Evolutionary conservation across 2,113 vertebrate genomes (phyloP), one percentile per base, ranked within the genome.

Genomic region (Melanerpes formicivorus): DNA sequence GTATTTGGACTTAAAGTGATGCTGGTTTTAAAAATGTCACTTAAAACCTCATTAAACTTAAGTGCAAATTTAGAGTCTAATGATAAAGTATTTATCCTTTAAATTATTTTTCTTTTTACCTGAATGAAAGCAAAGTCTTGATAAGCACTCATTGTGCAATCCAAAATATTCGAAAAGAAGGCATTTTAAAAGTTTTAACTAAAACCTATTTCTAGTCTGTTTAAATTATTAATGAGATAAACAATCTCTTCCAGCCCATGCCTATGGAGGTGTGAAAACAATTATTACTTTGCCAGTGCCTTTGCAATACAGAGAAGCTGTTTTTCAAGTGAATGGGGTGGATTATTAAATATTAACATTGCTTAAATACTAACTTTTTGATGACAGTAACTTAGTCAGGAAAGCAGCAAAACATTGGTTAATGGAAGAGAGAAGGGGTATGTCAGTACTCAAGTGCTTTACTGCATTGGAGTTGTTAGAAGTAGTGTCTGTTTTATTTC

Each of bases 291-390:
- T 83, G 64, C 22, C 16, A 50, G 48, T 78, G 58, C 23, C n/a
- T 90, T 69, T 75, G 64, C 63, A 50, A 44, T 65, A 63, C 37
- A 66, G 56, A 50, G 84, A 60, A 90, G 52, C 64, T 55, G 14
- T 67, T 87, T 93, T 52, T 42, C 34, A 32, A 76, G 34, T 86
- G 86, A 78, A 48, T 2, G 8, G 18, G 42, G 9, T 23, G 42
- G 78, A 62, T 75, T 75, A 54, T 87, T 89, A 93, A 96, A 90
- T 46, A 55, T 77, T 93, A 72, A 81, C 7, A 0, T 84, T 84
- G 63, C 74, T 93, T 93, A 95, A 95, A 95, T 89, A 78, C 26
- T 64, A 80, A 74, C 58, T 74, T 88, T 73, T 29, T 55, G 67
- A n/a, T 87, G 65, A 30, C 34, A 67, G 42, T 40, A 32, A 70